Conservation (phyloP, 2,888 invertebrate genomes). For the Monopis laevigella region DNA sequence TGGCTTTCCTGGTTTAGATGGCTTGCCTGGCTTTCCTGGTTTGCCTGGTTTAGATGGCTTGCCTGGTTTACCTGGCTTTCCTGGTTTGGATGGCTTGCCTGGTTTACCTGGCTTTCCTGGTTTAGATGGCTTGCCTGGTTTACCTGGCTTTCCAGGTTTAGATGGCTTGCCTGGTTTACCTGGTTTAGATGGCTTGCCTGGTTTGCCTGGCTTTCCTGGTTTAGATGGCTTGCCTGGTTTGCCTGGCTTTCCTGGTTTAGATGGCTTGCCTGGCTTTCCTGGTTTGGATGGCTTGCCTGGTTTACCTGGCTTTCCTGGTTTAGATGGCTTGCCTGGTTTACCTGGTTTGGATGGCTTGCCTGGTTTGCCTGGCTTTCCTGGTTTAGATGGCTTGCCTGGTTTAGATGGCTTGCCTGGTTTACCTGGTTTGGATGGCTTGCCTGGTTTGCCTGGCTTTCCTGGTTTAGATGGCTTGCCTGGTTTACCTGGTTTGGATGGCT, state of each 20-base stretch:
- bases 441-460: conserved; percentile 16
- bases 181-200: conserved; percentile 19
- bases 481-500: conserved; percentile 13
- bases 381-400: conserved; percentile 6
- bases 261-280: conserved; percentile 9
- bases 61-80: conserved; percentile 14
- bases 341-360: conserved; percentile 23
- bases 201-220: conserved; percentile 16
- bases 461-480: conserved; percentile 15
- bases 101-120: conserved; percentile 16
- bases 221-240: conserved; percentile 7
- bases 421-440: conserved; percentile 23
- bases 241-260: conserved; percentile 4
- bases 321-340: conserved; percentile 25
- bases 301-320: conserved; percentile 22
- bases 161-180: conserved; percentile 15
- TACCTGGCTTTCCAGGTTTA: conserved; percentile 12
- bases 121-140: conserved; percentile 17
- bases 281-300: conserved; percentile 21
- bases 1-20: background rate
- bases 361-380: conserved; percentile 22
- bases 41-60: conserved; percentile 12
- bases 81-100: conserved; percentile 15
- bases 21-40: conserved; percentile 1
- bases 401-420: conserved; percentile 22